These are phyloP conservation scores for Cephus cinctus DNA, from an alignment of 1,140 invertebrate species.

Conservation along the genomic window DNA sequence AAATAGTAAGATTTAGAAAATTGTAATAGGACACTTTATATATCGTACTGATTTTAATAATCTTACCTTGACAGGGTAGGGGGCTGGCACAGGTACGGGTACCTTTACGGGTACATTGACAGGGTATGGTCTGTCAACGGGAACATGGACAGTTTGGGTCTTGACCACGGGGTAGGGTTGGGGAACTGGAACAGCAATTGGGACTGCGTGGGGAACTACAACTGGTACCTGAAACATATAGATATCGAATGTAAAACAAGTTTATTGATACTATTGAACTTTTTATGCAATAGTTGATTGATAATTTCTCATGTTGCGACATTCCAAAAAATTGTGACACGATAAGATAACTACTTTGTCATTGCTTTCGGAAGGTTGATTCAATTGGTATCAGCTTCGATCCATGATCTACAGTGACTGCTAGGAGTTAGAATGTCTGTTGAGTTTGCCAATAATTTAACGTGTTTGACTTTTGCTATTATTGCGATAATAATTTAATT, in stretches of 20 bases:
- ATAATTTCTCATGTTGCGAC: too few relatives aligned
- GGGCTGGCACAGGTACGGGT: slow-evolving; percentile 40
- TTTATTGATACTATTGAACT: background rate
- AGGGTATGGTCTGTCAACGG: slow-evolving; percentile 47
- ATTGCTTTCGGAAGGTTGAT: too few relatives aligned
- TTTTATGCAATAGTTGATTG: background rate
- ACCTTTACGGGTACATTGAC: slow-evolving; percentile 47
- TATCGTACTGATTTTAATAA: background rate
- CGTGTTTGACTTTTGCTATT: too few relatives aligned
- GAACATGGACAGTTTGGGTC: slow-evolving; percentile 44
- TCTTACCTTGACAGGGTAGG: slow-evolving; percentile 50
- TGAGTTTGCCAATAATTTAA: too few relatives aligned
- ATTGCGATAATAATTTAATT: background rate
- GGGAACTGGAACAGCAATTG: slow-evolving; percentile 47
- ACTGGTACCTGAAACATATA: slow-evolving; percentile 43
- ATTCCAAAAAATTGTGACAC: too few relatives aligned
- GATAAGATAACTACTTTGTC: too few relatives aligned
- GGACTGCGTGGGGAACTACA: slow-evolving; percentile 42
- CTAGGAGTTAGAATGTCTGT: too few relatives aligned
- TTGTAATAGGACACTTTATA: background rate
- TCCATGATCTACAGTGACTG: too few relatives aligned
- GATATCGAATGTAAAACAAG: background rate
- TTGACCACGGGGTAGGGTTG: slow-evolving; percentile 49
- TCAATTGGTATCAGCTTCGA: too few relatives aligned
- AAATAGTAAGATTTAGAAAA: background rate